phyloP scores from a whole-genome alignment of 2,888 invertebrate genomes.

The Charanyca ferruginea region DNA sequence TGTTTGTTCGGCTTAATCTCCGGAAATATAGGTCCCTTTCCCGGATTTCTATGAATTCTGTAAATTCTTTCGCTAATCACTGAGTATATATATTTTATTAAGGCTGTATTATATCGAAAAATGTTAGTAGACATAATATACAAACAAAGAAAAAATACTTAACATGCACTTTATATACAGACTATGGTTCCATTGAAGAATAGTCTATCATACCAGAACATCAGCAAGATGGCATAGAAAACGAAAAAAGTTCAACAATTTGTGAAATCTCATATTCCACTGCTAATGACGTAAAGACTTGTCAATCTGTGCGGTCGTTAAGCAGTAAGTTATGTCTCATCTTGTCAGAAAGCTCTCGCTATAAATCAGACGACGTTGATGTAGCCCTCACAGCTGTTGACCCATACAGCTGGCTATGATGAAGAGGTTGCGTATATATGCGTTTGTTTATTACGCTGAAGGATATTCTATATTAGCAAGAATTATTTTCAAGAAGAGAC shows the following conservation, averaged over 20 bases:
- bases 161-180: too few relatives aligned
- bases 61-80: too few relatives aligned
- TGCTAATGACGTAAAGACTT: conserved; percentile 49
- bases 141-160: background rate
- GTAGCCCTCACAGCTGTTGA: conserved; percentile 24
- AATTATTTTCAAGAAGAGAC: background rate
- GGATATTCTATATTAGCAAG: background rate
- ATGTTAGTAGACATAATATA: too few relatives aligned
- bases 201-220: background rate
- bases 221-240: conserved; percentile 4
- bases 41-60: too few relatives aligned
- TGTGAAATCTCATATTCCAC: conserved; percentile 25
- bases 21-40: too few relatives aligned
- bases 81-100: too few relatives aligned
- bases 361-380: conserved; percentile 52
- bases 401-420: conserved; percentile 5
- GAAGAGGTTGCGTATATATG: conserved; percentile 10
- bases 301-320: conserved; percentile 54
- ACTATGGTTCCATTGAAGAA: background rate
- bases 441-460: background rate
- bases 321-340: conserved; percentile 55
- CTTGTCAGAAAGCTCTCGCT: conserved; percentile 48
- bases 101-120: too few relatives aligned
- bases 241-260: conserved; percentile 21
- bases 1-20: too few relatives aligned